A percentile compares a stretch with the other conserved stretches of the same genome.
These are phyloP conservation scores for Oligia fasciuncula DNA, from an alignment of 2,888 invertebrate species.

Conservation along the genomic window DNA sequence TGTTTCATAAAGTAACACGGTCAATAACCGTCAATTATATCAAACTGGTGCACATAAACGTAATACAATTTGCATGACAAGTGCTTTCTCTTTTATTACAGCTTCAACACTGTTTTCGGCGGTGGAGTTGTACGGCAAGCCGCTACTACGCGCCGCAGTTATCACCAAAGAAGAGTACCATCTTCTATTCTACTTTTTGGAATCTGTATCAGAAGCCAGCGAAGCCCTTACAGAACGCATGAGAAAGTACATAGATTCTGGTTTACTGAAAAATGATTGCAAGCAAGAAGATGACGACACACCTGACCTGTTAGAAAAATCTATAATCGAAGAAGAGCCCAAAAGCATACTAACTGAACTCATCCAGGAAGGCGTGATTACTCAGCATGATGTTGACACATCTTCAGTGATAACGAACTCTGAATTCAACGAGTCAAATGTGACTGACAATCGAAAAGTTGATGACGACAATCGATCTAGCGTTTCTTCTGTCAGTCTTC, in stretches of 20 bases:
- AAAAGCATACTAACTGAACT: conserved; percentile 86
- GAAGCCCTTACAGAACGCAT: conserved; percentile 86
- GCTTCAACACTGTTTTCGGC: conserved; percentile 90
- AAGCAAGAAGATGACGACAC: conserved; percentile 74
- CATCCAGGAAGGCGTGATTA: conserved; percentile 86
- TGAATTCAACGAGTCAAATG: conserved; percentile 78
- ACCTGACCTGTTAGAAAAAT: conserved; percentile 70
- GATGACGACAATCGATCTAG: conserved; percentile 81
- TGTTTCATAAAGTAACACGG: conserved; percentile 63
- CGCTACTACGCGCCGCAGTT: conserved; percentile 87
- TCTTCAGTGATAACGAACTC: conserved; percentile 81
- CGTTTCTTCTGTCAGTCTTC: conserved; percentile 79
- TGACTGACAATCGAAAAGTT: conserved; percentile 75
- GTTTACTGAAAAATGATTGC: conserved; percentile 80
- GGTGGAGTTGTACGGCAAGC: conserved; percentile 91
- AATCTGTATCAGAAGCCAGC: conserved; percentile 87
- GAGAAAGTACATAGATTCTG: conserved; percentile 88
- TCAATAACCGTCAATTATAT: conserved; percentile 63
- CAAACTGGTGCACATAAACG: conserved; percentile 63
- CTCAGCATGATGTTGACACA: conserved; percentile 86
- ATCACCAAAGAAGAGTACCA: conserved; percentile 89
- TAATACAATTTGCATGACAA: conserved; percentile 64
- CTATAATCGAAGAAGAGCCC: conserved; percentile 75
- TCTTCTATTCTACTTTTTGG: conserved; percentile 88
- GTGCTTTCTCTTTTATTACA: conserved; percentile 81